A percentile compares a stretch with the other conserved stretches of the same genome.
phyloP scores from a whole-genome alignment of 1,140 invertebrate genomes.

The Drosophila mojavensis region DNA sequence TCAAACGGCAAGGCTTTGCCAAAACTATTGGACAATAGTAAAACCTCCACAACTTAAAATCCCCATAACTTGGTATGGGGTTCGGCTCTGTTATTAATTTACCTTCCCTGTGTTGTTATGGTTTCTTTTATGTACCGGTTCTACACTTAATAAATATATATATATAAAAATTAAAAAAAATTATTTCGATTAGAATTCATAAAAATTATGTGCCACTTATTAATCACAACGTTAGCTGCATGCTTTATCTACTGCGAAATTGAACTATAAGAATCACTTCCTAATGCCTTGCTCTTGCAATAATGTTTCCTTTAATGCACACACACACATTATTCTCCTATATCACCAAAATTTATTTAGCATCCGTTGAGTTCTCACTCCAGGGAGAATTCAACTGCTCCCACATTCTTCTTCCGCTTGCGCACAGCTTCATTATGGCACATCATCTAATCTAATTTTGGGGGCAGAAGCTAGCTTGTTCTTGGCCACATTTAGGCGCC shows the following conservation, averaged over 20 bases:
- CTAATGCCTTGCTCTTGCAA: background rate
- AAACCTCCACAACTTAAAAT: too few relatives aligned
- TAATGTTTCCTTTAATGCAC: background rate
- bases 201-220: background rate
- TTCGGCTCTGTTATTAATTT: too few relatives aligned
- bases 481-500: conserved; percentile 57
- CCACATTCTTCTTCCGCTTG: background rate
- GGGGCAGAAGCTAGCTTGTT: conserved; percentile 50
- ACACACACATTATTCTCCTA: background rate
- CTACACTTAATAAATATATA: too few relatives aligned
- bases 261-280: background rate
- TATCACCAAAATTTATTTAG: background rate
- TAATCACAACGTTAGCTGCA: background rate
- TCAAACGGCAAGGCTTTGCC: too few relatives aligned
- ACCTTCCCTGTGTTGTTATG: too few relatives aligned
- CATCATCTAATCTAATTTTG: conserved; percentile 77
- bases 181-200: background rate
- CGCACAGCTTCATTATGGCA: conserved; percentile 73
- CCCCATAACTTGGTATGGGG: too few relatives aligned
- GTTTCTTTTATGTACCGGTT: too few relatives aligned
- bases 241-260: background rate
- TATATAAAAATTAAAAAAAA: too few relatives aligned
- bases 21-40: too few relatives aligned
- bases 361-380: too few relatives aligned
- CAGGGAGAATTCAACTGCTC: background rate